Conservation (phyloP, 2,888 invertebrate species). For the Cremastinae sp. region DNA sequence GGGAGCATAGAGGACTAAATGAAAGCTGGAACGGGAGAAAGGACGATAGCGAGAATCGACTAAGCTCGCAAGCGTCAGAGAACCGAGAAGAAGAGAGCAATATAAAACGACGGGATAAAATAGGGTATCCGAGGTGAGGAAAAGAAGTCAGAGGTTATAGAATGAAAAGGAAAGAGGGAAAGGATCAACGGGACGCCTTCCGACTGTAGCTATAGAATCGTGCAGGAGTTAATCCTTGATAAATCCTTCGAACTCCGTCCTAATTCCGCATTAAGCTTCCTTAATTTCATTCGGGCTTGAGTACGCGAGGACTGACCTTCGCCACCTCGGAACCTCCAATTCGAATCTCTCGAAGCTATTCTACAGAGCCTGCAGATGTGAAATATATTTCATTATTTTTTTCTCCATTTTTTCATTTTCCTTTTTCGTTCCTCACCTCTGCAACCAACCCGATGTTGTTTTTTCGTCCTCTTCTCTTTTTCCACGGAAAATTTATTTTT, state of each 20-base stretch:
- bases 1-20: conserved; percentile 18
- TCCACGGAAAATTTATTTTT: conserved; percentile 3
- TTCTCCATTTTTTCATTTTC: background rate
- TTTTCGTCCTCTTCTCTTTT: conserved; percentile 25
- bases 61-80: conserved; percentile 48
- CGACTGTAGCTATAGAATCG: conserved; percentile 60
- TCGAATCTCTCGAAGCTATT: conserved; percentile 40
- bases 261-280: conserved; percentile 77
- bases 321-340: conserved; percentile 51
- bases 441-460: background rate
- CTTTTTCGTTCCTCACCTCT: background rate
- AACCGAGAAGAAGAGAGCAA: conserved; percentile 8
- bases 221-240: conserved; percentile 77
- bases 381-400: conserved; percentile 32
- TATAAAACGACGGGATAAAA: conserved; percentile 6
- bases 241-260: conserved; percentile 75
- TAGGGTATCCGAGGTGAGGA: conserved; percentile 15
- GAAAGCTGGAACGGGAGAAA: conserved; percentile 69
- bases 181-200: conserved; percentile 34
- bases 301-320: conserved; percentile 62
- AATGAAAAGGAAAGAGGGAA: conserved; percentile 25
- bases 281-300: conserved; percentile 75
- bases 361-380: conserved; percentile 18
- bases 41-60: conserved; percentile 67
- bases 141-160: conserved; percentile 51